Evolutionary conservation across 1,140 invertebrate species (phyloP), one percentile per base, ranked within the genome.

Genomic region (Calliphora vicina): DNA sequence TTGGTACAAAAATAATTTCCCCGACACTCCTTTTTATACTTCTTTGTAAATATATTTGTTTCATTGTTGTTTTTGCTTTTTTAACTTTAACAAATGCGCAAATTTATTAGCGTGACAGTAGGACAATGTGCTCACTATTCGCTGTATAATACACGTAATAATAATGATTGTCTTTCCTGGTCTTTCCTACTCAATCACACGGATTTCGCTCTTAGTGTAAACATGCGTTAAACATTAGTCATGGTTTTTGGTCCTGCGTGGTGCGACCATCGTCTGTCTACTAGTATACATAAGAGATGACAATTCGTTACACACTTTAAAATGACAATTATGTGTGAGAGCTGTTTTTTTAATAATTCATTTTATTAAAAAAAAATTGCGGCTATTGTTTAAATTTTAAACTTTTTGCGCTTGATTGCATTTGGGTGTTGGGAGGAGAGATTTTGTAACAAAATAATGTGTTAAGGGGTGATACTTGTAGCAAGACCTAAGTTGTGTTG

Each of bases 191-290:
- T 20, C 61, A 67, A 67, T 67, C n/a, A 67, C 20, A 67, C 61
- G 61, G 61, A 67, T 67, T 67, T 67, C 17, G n/a, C n/a, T 57
- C n/a, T 20, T 67, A 17, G 61, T 67, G n/a, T 23, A 67, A 67
- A 67, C 61, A 67, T 67, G 61, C 61, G 20, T 67, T 23, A 67
- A 67, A 67, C 61, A 67, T 67, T 67, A 67, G 61, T 67, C 61
- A 23, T 67, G 61, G 61, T 67, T 67, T 67, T 67, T 67, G 61
- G 61, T 67, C n/a, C n/a, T 67, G 8, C 20, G 20, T 9, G 13
- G 13, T 57, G 45, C 13, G 15, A 35, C 35, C n/a, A n/a, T n/a
- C 35, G 35, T 35, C 35, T 10, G 35, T 35, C 35, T 35, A 35
- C 4, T 35, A 8, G 6, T 35, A 5, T 35, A 35, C 35, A 35